Conservation (phyloP, 1,140 invertebrate genomes). For the Drosophila parabipectinata region DNA sequence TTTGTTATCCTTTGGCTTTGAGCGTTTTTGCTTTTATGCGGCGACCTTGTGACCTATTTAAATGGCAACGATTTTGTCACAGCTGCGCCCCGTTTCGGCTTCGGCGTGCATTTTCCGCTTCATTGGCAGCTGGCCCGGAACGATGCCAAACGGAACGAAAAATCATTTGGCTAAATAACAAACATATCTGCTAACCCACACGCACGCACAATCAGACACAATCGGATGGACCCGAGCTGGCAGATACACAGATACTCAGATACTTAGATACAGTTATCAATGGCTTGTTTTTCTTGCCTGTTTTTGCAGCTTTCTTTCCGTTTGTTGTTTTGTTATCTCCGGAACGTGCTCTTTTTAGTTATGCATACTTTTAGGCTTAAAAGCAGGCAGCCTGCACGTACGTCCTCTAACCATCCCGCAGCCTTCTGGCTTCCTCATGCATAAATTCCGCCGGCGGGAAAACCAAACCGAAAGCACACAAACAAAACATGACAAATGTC, state of each 20-base stretch:
- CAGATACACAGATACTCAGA: background rate
- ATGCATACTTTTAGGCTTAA: conserved; percentile 79
- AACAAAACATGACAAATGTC: conserved; percentile 73
- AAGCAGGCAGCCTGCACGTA: conserved; percentile 49
- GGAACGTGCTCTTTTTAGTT: conserved; percentile 76
- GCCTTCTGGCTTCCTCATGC: conserved; percentile 41
- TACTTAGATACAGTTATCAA: conserved; percentile 57
- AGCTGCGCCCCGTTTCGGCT: conserved; percentile 17
- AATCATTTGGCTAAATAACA: conserved; percentile 66
- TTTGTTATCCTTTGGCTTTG: conserved; percentile 57
- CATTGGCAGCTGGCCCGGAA: conserved; percentile 30
- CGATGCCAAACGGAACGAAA: conserved; percentile 12
- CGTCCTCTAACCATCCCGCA: background rate
- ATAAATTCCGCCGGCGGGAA: conserved; percentile 54
- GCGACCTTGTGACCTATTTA: conserved; percentile 49
- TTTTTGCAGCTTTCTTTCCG: conserved; percentile 35
- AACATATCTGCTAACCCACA: conserved; percentile 50
- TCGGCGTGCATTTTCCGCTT: conserved; percentile 31
- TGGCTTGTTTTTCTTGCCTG: conserved; percentile 49
- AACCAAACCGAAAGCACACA: conserved; percentile 29
- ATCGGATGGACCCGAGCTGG: background rate
- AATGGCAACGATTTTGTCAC: conserved; percentile 28
- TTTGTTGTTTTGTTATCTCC: conserved; percentile 68
- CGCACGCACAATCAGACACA: conserved; percentile 22
- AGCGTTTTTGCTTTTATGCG: conserved; percentile 24